Conservation (phyloP, 2,113 vertebrate species). For the Odocoileus hemionus region DNA sequence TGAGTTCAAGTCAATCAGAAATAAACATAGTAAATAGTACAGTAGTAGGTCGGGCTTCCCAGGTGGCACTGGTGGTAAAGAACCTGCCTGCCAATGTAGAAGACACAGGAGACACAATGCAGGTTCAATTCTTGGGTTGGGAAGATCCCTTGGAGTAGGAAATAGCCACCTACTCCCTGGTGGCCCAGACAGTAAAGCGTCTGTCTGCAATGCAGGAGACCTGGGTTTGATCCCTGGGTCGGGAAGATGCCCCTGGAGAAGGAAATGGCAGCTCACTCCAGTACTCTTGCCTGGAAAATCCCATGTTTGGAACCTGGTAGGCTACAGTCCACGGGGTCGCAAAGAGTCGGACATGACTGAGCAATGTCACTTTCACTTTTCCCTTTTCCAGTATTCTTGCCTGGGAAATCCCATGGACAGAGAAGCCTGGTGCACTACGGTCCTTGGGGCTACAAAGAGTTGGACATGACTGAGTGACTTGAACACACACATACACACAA, state of each 20-base stretch:
- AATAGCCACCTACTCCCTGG: background rate
- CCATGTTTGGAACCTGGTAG: background rate
- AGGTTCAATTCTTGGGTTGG: background rate
- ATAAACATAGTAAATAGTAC: background rate
- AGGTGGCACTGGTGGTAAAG: background rate
- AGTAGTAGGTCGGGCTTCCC: background rate
- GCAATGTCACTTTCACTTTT: background rate
- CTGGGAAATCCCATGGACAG: background rate
- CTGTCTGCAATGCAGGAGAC: background rate
- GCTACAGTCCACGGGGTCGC: background rate
- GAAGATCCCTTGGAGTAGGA: background rate
- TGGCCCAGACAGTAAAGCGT: background rate
- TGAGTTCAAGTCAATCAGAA: background rate
- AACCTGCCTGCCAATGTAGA: background rate
- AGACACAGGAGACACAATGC: background rate
- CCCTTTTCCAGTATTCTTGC: background rate
- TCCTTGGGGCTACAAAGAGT: background rate
- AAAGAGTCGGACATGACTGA: background rate
- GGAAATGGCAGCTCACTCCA: background rate
- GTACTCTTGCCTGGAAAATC: background rate
- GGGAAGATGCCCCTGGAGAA: background rate
- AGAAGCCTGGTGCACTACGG: background rate
- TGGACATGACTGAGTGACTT: background rate
- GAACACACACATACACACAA: background rate
- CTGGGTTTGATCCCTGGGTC: fast-evolving